Conservation (phyloP, 2,113 vertebrate genomes). For the Chionomys nivalis region DNA sequence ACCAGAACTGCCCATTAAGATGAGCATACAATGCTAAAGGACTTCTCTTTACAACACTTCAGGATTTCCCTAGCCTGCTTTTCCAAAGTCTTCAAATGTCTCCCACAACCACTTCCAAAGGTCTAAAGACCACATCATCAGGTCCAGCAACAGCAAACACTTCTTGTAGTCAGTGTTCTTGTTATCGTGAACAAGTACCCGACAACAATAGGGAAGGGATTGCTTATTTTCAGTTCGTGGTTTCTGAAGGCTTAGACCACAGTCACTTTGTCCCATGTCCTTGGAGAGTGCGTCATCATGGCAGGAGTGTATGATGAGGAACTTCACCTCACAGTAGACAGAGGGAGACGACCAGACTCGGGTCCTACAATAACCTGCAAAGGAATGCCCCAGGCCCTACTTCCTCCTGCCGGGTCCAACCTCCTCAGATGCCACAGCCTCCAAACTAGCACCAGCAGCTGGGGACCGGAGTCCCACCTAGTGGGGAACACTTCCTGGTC, state of each 20-base stretch:
- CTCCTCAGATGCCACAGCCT: neutral
- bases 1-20: neutral
- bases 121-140: neutral
- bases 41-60: neutral
- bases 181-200: accelerated
- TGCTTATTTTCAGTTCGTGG: too few relatives aligned
- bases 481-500: neutral
- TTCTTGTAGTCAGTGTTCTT: neutral
- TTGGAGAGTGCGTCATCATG: neutral
- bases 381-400: neutral
- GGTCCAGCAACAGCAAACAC: neutral
- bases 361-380: neutral
- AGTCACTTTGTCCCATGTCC: neutral
- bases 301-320: neutral
- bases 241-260: neutral
- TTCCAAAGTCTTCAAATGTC: neutral
- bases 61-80: too few relatives aligned
- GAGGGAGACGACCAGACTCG: neutral
- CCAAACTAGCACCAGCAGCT: neutral
- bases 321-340: neutral
- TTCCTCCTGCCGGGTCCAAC: neutral
- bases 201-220: neutral
- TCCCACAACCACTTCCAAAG: neutral
- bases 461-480: neutral
- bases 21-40: neutral